A percentile compares a stretch with the other conserved stretches of the same genome.
These are phyloP conservation scores for Otus sunia DNA, from an alignment of 2,113 vertebrate genomes.

Conservation along the genomic window DNA sequence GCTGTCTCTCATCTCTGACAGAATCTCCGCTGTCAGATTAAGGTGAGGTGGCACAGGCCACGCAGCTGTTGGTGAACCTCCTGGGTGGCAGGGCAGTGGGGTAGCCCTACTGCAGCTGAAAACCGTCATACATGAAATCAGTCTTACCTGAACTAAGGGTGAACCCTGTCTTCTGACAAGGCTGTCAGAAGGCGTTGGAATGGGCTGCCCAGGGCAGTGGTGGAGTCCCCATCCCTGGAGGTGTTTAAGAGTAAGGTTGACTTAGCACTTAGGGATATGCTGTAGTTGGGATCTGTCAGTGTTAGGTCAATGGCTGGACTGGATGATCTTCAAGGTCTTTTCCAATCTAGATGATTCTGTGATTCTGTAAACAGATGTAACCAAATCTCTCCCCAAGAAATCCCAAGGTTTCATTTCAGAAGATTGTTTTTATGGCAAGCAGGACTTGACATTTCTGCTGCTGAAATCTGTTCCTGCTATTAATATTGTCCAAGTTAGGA, in stretches of 20 bases:
- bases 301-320: no score
- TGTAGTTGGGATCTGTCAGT: no score
- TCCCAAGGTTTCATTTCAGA: background rate
- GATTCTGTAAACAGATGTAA: background rate
- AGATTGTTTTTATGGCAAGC: background rate
- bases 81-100: fast-evolving
- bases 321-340: no score
- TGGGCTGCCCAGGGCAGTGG: no score
- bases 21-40: background rate
- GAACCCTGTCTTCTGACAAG: background rate
- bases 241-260: no score
- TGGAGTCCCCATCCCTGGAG: no score
- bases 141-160: background rate
- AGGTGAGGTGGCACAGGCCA: background rate
- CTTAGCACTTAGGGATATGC: no score
- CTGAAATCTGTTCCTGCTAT: background rate
- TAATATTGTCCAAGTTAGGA: background rate
- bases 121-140: background rate
- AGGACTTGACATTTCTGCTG: background rate
- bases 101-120: background rate
- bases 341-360: no score
- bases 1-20: background rate
- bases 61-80: fast-evolving
- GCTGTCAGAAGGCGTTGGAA: no score
- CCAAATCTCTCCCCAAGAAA: background rate